Evolutionary conservation across 2,888 invertebrate species (phyloP).

Genomic region (Malacosoma neustria): DNA sequence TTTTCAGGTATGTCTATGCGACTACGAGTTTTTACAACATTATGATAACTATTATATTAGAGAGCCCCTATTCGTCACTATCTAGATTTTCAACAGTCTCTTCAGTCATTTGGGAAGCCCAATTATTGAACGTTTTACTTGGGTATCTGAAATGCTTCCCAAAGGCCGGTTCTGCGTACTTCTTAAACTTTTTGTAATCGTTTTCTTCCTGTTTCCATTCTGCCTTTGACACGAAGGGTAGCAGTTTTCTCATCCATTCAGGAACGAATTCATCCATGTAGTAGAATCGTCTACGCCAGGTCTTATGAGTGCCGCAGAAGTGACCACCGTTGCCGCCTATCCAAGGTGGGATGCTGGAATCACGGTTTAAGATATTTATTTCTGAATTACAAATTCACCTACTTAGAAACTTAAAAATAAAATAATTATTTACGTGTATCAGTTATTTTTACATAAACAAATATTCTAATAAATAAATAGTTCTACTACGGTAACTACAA

Average conservation of each 20-base stretch:
- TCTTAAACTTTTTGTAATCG: constrained; percentile 32
- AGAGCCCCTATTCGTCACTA: background rate
- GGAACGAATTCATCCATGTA: constrained; percentile 48
- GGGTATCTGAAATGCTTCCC: constrained; percentile 41
- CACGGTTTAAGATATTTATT: too few relatives aligned
- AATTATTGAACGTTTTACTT: constrained; percentile 24
- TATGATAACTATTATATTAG: too few relatives aligned
- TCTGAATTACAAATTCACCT: too few relatives aligned
- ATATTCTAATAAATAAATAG: too few relatives aligned
- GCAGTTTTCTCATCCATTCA: constrained; percentile 27
- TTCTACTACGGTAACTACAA: too few relatives aligned
- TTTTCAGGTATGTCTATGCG: too few relatives aligned
- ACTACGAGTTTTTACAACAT: too few relatives aligned
- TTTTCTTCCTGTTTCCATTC: constrained; percentile 40
- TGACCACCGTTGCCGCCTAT: constrained; percentile 32
- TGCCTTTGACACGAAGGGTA: constrained; percentile 31
- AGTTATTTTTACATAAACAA: too few relatives aligned
- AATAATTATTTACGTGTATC: too few relatives aligned
- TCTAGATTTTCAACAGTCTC: constrained; percentile 26
- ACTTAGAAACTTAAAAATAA: too few relatives aligned
- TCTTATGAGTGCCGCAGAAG: constrained; percentile 35
- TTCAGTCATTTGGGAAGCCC: constrained; percentile 22
- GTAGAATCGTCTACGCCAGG: constrained; percentile 42
- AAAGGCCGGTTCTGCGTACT: constrained; percentile 38
- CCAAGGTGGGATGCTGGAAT: constrained; percentile 40